These are phyloP conservation scores for Acanthosoma haemorrhoidale DNA, from an alignment of 2,888 invertebrate genomes.

Conservation along the genomic window DNA sequence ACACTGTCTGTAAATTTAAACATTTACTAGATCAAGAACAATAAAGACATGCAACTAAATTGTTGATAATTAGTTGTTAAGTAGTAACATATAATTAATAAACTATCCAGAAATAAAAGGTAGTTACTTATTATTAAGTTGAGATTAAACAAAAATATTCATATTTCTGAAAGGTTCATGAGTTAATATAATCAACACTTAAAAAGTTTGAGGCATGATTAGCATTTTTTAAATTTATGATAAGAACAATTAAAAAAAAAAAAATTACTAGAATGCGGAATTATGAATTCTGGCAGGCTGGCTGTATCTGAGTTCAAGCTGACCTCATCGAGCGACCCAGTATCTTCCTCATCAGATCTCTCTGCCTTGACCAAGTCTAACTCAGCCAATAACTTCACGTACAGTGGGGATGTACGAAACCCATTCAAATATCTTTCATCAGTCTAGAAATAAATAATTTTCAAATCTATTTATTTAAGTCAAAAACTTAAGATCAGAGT, in stretches of 20 bases:
- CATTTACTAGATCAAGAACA: no score
- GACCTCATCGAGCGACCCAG: constrained; percentile 53
- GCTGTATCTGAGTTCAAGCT: constrained; percentile 49
- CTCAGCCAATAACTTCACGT: constrained; percentile 65
- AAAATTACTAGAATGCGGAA: constrained; percentile 18
- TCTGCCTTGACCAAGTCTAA: constrained; percentile 60
- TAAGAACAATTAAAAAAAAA: neutral
- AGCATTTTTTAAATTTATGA: neutral
- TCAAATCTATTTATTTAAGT: no score
- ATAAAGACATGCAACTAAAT: neutral
- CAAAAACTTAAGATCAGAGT: no score
- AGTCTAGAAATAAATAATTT: constrained; percentile 31
- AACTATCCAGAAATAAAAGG: no score
- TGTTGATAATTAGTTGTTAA: no score
- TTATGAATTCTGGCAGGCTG: constrained; percentile 39
- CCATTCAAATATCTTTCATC: constrained; percentile 58
- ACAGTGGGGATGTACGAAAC: constrained; percentile 61
- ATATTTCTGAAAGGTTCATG: neutral
- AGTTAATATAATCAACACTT: no score
- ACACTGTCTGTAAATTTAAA: constrained; percentile 17
- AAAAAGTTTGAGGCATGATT: neutral
- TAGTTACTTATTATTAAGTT: neutral
- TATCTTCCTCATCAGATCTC: constrained; percentile 49
- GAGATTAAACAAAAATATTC: neutral
- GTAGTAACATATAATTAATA: no score